These are phyloP conservation scores for Corythornis madagascariensis DNA, from an alignment of 2,113 vertebrate species.

Conservation along the genomic window DNA sequence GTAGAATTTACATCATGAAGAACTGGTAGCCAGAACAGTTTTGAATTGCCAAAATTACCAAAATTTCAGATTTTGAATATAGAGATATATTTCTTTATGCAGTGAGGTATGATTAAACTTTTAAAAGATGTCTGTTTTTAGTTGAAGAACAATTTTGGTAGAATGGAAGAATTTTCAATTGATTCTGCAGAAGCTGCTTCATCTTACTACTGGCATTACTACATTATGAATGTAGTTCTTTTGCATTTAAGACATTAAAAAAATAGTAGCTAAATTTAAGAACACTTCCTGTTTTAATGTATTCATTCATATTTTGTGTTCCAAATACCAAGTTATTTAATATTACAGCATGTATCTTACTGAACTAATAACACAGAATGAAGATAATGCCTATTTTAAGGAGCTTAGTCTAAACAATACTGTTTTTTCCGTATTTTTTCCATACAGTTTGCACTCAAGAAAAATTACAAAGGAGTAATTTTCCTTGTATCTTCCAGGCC, in stretches of 20 bases:
- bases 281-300: neutral
- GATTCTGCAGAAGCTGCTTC: neutral
- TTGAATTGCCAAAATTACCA: neutral
- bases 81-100: neutral
- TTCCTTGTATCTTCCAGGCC: constrained; percentile 61
- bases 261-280: neutral
- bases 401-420: neutral
- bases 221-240: neutral
- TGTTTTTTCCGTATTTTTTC: neutral
- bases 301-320: neutral
- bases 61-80: neutral
- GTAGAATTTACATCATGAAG: neutral
- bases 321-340: neutral
- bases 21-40: neutral
- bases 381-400: neutral
- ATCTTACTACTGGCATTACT: neutral
- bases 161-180: neutral
- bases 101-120: neutral
- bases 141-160: neutral
- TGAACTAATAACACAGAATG: neutral
- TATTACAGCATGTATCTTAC: neutral
- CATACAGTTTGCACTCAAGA: neutral
- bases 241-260: neutral
- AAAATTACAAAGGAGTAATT: constrained; percentile 15
- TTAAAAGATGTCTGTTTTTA: neutral